Conservation (phyloP, 2,797 vertebrate species). For the Stomatorhinus walkeri region DNA sequence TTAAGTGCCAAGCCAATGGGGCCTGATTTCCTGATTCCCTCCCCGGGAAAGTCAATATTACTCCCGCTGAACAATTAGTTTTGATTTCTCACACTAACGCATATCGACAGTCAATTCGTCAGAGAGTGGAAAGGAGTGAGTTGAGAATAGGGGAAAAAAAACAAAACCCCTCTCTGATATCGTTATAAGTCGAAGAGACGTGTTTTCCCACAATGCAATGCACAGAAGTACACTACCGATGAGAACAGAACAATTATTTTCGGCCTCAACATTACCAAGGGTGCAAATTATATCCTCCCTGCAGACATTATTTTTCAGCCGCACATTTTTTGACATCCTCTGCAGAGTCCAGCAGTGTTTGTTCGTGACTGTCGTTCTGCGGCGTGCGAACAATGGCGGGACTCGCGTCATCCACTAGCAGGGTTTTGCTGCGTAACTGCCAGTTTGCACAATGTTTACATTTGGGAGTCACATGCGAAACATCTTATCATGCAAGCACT, state of each 20-base stretch:
- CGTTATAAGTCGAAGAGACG: background rate
- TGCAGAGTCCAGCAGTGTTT: background rate
- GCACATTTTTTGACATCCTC: background rate
- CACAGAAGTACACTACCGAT: background rate
- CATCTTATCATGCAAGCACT: background rate
- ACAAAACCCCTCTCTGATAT: conserved; percentile 19
- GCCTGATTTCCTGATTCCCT: conserved; percentile 36
- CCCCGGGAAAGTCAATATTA: conserved; percentile 26
- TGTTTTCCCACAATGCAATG: background rate
- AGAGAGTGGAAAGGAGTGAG: conserved; percentile 39
- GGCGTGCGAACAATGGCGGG: background rate
- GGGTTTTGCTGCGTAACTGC: background rate
- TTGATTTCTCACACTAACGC: conserved; percentile 52
- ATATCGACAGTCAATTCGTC: conserved; percentile 48
- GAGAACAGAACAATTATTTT: background rate
- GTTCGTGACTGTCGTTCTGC: background rate
- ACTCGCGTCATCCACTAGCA: background rate
- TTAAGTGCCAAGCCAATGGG: conserved; percentile 24
- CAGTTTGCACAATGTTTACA: conserved; percentile 19
- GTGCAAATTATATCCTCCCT: background rate
- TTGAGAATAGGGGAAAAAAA: conserved; percentile 32
- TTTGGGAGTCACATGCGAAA: conserved; percentile 7
- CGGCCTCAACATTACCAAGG: background rate
- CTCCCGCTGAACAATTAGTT: conserved; percentile 38
- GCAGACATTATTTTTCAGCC: background rate